Percentiles rank a stretch among this genome's conserved stretches.
phyloP scores from a whole-genome alignment of 2,113 vertebrate genomes.

The Perca flavescens region DNA sequence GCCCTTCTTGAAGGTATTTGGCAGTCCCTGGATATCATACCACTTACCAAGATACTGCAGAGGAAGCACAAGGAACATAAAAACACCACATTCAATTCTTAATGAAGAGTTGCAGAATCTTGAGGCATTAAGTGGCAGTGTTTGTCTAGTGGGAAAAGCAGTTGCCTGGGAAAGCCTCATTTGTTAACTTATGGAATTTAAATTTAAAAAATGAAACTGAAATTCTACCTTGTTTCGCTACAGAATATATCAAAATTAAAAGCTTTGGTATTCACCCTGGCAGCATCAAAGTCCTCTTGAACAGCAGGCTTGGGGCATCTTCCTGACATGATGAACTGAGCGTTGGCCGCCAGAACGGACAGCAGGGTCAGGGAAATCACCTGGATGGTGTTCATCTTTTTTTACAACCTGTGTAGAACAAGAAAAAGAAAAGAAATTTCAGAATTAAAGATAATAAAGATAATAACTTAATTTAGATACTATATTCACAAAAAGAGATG shows the following conservation, averaged over 20 bases:
- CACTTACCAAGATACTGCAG: constrained; percentile 89
- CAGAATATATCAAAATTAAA: not conserved
- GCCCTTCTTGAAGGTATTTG: constrained; percentile 85
- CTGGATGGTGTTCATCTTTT: constrained; percentile 72
- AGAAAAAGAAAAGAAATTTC: not conserved
- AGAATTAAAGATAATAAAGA: not conserved
- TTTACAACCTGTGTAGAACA: constrained; percentile 40
- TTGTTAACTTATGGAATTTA: not conserved
- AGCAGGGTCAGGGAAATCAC: constrained; percentile 74
- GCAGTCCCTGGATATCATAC: constrained; percentile 89
- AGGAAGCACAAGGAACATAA: constrained; percentile 2
- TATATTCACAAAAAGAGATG: not conserved
- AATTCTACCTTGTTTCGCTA: not conserved
- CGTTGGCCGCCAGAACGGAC: constrained; percentile 66
- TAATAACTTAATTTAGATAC: not conserved
- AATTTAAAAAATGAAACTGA: not conserved
- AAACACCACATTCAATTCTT: not conserved
- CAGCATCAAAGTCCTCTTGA: constrained; percentile 73
- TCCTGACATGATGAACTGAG: constrained; percentile 73
- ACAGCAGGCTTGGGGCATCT: constrained; percentile 73
- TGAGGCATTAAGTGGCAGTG: not conserved
- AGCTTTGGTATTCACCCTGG: constrained; percentile 57
- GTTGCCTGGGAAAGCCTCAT: not conserved
- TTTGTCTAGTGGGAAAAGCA: not conserved
- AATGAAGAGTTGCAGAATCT: not conserved